Percentiles rank a stretch among this genome's conserved stretches.
These are phyloP conservation scores for Halesus radiatus DNA, from an alignment of 1,140 invertebrate species.

Conservation along the genomic window DNA sequence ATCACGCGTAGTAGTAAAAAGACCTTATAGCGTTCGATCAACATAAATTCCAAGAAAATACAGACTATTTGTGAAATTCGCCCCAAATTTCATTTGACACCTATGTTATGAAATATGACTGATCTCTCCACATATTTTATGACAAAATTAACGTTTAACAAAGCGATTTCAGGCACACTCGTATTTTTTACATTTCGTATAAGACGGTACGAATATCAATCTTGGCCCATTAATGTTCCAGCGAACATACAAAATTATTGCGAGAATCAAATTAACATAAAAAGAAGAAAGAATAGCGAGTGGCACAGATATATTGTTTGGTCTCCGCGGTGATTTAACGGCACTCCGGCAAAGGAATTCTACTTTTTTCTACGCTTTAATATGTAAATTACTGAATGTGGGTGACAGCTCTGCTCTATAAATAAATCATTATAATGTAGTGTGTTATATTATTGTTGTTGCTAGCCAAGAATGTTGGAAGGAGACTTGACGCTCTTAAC, in stretches of 20 bases:
- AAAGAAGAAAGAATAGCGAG: background rate
- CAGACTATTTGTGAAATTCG: too few relatives aligned
- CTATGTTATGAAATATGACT: too few relatives aligned
- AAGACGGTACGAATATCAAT: constrained; percentile 5
- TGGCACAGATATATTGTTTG: constrained; percentile 7
- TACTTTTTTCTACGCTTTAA: constrained; percentile 6
- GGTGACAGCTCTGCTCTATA: constrained; percentile 10
- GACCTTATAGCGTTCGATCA: too few relatives aligned
- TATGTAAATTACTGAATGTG: constrained; percentile 26
- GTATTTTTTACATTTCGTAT: background rate
- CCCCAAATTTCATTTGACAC: too few relatives aligned
- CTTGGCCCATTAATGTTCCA: constrained; percentile 15
- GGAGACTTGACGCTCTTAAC: background rate
- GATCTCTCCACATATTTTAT: too few relatives aligned
- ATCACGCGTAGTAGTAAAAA: too few relatives aligned
- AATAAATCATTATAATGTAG: constrained; percentile 17
- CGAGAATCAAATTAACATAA: constrained; percentile 25
- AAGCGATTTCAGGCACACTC: too few relatives aligned
- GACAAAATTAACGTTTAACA: too few relatives aligned
- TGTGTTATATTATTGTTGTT: background rate
- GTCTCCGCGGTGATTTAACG: constrained; percentile 17
- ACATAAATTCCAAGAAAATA: too few relatives aligned
- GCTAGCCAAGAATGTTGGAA: background rate
- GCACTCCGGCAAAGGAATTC: constrained; percentile 1
- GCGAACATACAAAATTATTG: constrained; percentile 4